These are phyloP conservation scores for Leptothorax acervorum DNA, from an alignment of 2,888 invertebrate genomes.

Conservation along the genomic window DNA sequence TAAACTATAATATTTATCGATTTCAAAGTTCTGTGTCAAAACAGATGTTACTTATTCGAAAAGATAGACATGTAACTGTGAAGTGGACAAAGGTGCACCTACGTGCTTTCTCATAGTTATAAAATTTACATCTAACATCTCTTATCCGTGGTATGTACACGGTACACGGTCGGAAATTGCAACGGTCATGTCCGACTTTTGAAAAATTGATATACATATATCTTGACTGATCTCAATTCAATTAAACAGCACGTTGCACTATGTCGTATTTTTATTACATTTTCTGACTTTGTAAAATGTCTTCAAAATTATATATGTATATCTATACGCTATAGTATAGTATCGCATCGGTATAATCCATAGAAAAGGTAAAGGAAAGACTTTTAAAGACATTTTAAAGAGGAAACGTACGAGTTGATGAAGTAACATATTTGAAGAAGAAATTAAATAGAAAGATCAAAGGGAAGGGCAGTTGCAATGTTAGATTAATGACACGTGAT, in stretches of 20 bases:
- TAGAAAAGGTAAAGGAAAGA: background rate
- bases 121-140: constrained; percentile 11
- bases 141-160: background rate
- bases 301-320: constrained; percentile 23
- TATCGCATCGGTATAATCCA: background rate
- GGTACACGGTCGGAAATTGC: background rate
- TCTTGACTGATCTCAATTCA: constrained; percentile 40
- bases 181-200: background rate
- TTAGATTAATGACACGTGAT: constrained; percentile 77
- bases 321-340: constrained; percentile 21
- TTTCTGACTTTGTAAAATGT: constrained; percentile 23
- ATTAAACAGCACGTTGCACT: constrained; percentile 3
- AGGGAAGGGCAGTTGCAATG: constrained; percentile 29
- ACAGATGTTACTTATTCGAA: constrained; percentile 21
- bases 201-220: constrained; percentile 18
- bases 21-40: background rate
- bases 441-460: constrained; percentile 41
- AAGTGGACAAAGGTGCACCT: background rate
- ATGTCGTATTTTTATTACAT: constrained; percentile 35
- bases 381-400: constrained; percentile 10
- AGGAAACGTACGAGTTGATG: background rate
- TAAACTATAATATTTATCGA: constrained; percentile 6
- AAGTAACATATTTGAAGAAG: constrained; percentile 15
- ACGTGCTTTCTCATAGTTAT: background rate
- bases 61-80: background rate